Evolutionary conservation across 2,888 invertebrate species (phyloP).

Genomic region (Dryocosmus kuriphilus): DNA sequence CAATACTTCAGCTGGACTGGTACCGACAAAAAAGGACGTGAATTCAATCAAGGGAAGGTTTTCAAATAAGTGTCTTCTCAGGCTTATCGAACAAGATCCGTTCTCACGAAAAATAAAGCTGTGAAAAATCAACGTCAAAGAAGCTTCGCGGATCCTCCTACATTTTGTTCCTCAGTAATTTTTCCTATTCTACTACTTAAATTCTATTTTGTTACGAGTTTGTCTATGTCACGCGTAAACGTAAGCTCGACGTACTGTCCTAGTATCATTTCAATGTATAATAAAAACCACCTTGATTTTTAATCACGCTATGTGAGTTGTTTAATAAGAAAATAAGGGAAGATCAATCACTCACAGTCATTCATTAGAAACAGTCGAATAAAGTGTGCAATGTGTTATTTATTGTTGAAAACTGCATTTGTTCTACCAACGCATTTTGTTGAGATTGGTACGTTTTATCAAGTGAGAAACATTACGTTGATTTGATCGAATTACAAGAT

Average conservation of each 20-base stretch:
- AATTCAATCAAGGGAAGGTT: constrained; percentile 99
- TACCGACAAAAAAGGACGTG: constrained; percentile 90
- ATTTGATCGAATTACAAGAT: constrained; percentile 28
- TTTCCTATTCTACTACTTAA: constrained; percentile 17
- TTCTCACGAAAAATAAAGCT: constrained; percentile 69
- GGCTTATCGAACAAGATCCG: constrained; percentile 62
- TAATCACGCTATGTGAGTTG: constrained; percentile 13
- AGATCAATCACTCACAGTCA: neutral
- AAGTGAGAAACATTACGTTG: constrained; percentile 32
- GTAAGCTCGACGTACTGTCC: constrained; percentile 18
- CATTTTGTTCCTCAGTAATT: constrained; percentile 29
- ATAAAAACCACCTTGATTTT: constrained; percentile 17
- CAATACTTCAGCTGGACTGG: constrained; percentile 96
- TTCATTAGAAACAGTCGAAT: constrained; percentile 17
- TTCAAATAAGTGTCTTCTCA: constrained; percentile 88
- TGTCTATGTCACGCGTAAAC: constrained; percentile 15
- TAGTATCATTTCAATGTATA: constrained; percentile 23
- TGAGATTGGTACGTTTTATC: constrained; percentile 37
- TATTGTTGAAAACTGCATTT: constrained; percentile 35
- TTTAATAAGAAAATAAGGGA: constrained; percentile 3
- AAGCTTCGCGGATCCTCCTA: constrained; percentile 17
- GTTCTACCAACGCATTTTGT: constrained; percentile 24
- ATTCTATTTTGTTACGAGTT: constrained; percentile 36
- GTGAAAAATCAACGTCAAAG: constrained; percentile 52
- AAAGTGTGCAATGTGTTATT: constrained; percentile 30